Base-by-base conservation (phyloP, 37 sponge, comb jelly and placozoan species). In the Dysidea cf. avara region DNA sequence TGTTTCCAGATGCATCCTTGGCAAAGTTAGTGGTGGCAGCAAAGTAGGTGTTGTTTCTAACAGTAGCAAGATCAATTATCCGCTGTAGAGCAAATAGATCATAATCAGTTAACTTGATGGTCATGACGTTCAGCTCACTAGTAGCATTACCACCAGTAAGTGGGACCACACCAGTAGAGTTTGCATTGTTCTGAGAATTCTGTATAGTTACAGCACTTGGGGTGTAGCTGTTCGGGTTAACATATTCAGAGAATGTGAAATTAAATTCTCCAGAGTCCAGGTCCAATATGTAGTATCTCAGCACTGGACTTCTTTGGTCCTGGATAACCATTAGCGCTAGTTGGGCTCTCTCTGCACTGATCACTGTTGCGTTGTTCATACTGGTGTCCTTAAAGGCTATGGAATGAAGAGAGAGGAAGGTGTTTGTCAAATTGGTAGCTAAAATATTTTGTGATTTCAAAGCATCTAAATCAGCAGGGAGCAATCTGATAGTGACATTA, bases 241-340 rank as follows among this genome's bases (percentile, higher is more conserved):
- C 72, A 72, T 77, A 87, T 67, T 95, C 88, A 24, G 88, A 68
- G 76, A 95, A 95, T 21, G 75, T 81, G 51, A 95, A 75, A 2
- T 48, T 75, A 3, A 95, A 37, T 11, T 49, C 40, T 28, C 96
- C 82, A 16, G 56, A 72, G 59, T 90, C 87, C 51, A 90, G 46
- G 63, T 95, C 86, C 14, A 95, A 64, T 14, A 38, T 46, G 67
- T 84, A 87, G 21, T 61, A 70, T 40, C 16, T 22, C 26, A 95
- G 78, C 0, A 49, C 33, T 7, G 96, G 96, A 14, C 31, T 9
- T 7, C 54, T 69, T n/a, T 43, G 43, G 66, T 90, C 91, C 16
- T 25, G 61, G 14, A 34, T 61, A 14, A 90, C 69, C 0, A 5
- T 7, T 24, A 43, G 6, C 16, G 63, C 87, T 62, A 55, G 67